A percentile compares a stretch with the other conserved stretches of the same genome.
These are phyloP conservation scores for Coregonus clupeaformis DNA, from an alignment of 2,113 vertebrate genomes.

Conservation along the genomic window DNA sequence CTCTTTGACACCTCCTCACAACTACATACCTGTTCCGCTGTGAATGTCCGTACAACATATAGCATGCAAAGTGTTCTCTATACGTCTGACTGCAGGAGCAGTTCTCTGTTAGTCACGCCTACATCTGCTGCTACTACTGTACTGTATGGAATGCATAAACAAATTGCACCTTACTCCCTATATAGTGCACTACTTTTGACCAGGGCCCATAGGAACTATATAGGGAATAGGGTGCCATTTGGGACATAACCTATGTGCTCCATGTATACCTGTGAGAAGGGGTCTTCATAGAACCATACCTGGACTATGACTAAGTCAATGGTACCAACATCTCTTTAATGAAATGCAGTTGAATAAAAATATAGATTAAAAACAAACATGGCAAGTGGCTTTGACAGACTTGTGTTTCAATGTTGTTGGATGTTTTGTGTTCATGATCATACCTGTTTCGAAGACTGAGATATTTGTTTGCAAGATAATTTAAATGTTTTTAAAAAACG, in stretches of 20 bases:
- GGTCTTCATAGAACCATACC: neutral
- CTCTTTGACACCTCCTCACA: neutral
- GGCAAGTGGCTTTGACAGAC: no score
- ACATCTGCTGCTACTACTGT: neutral
- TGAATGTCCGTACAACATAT: conserved; percentile 20
- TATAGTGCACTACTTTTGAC: no score
- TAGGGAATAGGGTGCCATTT: neutral
- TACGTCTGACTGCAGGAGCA: neutral
- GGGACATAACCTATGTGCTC: neutral
- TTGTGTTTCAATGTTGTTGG: no score
- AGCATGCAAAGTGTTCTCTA: conserved; percentile 26
- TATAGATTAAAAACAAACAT: no score
- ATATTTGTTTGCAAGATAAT: no score
- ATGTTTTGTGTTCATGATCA: no score
- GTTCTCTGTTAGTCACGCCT: neutral
- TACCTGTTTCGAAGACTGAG: no score
- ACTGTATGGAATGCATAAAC: no score
- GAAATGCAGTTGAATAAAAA: neutral
- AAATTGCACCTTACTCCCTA: no score
- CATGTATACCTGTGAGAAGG: neutral
- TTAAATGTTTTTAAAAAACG: no score
- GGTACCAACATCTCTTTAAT: neutral
- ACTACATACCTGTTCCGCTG: neutral
- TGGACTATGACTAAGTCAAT: neutral
- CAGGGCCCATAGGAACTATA: no score